A percentile compares a stretch with the other conserved stretches of the same genome.
Evolutionary conservation across 2,888 invertebrate species (phyloP).

Genomic region (Cybosia mesomella): DNA sequence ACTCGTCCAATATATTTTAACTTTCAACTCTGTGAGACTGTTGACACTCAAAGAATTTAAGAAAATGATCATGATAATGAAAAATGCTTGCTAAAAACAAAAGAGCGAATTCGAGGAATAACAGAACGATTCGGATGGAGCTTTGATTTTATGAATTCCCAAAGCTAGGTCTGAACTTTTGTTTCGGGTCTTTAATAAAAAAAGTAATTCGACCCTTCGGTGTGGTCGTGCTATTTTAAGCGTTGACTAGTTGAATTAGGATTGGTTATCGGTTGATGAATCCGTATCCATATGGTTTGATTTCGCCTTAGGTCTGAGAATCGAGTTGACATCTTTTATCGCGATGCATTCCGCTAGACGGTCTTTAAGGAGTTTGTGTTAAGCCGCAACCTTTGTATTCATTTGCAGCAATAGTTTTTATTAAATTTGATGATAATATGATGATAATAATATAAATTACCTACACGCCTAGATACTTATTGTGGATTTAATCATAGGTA

Average conservation of each 20-base stretch:
- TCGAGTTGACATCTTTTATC: conserved; percentile 86
- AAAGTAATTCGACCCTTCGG: conserved; percentile 59
- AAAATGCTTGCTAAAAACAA: conserved; percentile 54
- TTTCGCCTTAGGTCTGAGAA: conserved; percentile 75
- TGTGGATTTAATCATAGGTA: background rate
- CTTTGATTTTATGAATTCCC: conserved; percentile 84
- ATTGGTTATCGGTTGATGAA: conserved; percentile 54
- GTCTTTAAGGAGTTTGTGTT: conserved; percentile 72
- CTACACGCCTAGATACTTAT: background rate
- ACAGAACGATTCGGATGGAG: conserved; percentile 68
- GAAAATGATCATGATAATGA: conserved; percentile 47
- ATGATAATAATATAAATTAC: conserved; percentile 4
- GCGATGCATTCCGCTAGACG: conserved; percentile 80
- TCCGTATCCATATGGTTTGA: conserved; percentile 61
- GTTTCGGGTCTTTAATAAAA: conserved; percentile 72
- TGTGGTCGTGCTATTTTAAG: conserved; percentile 51
- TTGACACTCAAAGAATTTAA: conserved; percentile 30
- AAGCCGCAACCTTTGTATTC: conserved; percentile 57
- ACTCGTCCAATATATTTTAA: conserved; percentile 16
- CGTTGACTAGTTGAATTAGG: conserved; percentile 60
- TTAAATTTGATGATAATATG: conserved; percentile 24
- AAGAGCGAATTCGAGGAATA: conserved; percentile 72
- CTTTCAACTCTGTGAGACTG: conserved; percentile 16
- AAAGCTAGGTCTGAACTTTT: conserved; percentile 83
- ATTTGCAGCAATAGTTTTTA: conserved; percentile 32